A percentile compares a stretch with the other conserved stretches of the same genome.
These are phyloP conservation scores for Parascotia fuliginaria DNA, from an alignment of 2,888 invertebrate genomes.

Conservation along the genomic window DNA sequence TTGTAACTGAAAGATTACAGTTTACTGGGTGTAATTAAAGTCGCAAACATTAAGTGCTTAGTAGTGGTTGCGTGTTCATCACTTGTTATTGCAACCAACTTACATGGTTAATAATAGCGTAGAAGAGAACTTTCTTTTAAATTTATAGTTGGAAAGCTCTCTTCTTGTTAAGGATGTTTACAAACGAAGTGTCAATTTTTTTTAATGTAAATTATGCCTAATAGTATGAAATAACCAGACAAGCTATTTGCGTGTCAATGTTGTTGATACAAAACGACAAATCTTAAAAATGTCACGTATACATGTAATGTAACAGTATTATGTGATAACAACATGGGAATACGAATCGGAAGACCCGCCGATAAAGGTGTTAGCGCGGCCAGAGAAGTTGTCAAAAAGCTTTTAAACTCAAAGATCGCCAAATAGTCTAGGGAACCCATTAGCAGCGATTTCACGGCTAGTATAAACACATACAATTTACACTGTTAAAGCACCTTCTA, in stretches of 20 bases:
- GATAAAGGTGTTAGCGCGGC: constrained; percentile 61
- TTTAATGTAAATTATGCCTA: constrained; percentile 8
- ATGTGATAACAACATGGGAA: constrained; percentile 22
- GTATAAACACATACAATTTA: constrained; percentile 37
- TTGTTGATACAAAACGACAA: no score
- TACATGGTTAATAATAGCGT: neutral
- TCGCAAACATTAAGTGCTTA: constrained; percentile 28
- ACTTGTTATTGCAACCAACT: neutral
- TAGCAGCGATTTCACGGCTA: constrained; percentile 55
- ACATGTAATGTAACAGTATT: constrained; percentile 9
- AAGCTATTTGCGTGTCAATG: no score
- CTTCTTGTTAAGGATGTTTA: no score
- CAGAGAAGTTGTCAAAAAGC: constrained; percentile 78
- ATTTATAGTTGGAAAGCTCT: no score
- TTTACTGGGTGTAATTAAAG: constrained; percentile 31
- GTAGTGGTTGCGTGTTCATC: constrained; percentile 27
- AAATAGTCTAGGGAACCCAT: constrained; percentile 72
- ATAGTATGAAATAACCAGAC: no score
- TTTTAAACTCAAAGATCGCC: constrained; percentile 73
- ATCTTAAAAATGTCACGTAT: no score
- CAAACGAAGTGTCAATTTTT: no score
- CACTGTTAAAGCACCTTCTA: constrained; percentile 23
- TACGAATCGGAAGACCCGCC: constrained; percentile 39
- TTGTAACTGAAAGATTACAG: constrained; percentile 8
- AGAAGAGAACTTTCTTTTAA: no score